A percentile compares a stretch with the other conserved stretches of the same genome.
phyloP scores from a whole-genome alignment of 2,888 invertebrate genomes.

The Drosophila austrosaltans region DNA sequence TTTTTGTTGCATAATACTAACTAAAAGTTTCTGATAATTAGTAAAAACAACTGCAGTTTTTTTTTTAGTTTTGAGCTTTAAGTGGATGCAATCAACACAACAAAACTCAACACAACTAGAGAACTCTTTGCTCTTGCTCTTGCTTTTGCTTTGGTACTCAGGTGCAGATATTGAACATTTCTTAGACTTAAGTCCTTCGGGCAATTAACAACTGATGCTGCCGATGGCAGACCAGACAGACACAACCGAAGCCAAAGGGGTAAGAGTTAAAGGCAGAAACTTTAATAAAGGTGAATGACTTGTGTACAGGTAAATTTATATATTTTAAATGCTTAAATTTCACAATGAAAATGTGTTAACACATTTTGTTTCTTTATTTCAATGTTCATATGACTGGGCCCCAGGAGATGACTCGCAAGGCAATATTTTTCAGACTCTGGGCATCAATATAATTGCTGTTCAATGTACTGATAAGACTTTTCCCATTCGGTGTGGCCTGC shows the following conservation, averaged over 20 bases:
- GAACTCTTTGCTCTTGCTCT: background rate
- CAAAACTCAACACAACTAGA: background rate
- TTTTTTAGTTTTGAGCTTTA: background rate
- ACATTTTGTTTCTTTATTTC: background rate
- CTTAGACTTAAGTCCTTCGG: conserved; percentile 66
- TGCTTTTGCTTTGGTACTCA: conserved; percentile 40
- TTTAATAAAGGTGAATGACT: background rate
- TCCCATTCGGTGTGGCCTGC: conserved; percentile 61
- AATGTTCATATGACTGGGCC: conserved; percentile 54
- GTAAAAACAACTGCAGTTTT: background rate
- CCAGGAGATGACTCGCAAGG: conserved; percentile 76
- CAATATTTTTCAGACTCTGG: conserved; percentile 61
- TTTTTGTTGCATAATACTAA: background rate
- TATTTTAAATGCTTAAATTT: conserved; percentile 13
- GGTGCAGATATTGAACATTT: conserved; percentile 66
- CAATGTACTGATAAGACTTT: conserved; percentile 58
- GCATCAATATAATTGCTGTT: conserved; percentile 66
- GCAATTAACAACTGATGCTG: conserved; percentile 67
- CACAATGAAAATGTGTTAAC: background rate
- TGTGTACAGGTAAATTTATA: background rate
- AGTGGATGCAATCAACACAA: background rate
- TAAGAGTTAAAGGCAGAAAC: background rate
- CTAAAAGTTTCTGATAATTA: background rate
- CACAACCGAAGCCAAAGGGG: background rate
- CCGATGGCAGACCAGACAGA: conserved; percentile 18